Evolutionary conservation across 1,140 invertebrate species (phyloP).

Genomic region (Rhagoletis zephyria): DNA sequence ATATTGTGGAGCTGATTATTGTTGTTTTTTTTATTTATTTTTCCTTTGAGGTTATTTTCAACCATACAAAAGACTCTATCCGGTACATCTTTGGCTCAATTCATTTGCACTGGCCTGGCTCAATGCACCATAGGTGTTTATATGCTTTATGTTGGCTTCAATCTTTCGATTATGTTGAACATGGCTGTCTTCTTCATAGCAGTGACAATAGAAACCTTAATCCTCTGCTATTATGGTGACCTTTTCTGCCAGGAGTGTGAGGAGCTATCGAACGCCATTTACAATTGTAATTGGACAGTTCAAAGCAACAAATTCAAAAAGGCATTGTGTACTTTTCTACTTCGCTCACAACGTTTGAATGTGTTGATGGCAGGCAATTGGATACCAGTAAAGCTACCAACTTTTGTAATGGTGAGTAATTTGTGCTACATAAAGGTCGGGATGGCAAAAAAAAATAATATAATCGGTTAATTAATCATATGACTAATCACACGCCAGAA

Average conservation of each 20-base stretch:
- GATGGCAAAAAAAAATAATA: no score
- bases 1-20: neutral
- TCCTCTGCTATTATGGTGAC: conserved; percentile 65
- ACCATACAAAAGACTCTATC: conserved; percentile 59
- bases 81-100: conserved; percentile 61
- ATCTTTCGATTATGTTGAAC: conserved; percentile 53
- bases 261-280: conserved; percentile 58
- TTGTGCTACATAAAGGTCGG: neutral
- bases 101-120: conserved; percentile 60
- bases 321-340: conserved; percentile 60
- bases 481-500: no score
- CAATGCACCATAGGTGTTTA: conserved; percentile 61
- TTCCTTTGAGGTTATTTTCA: conserved; percentile 41
- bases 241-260: conserved; percentile 58
- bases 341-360: conserved; percentile 60
- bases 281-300: conserved; percentile 64
- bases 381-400: conserved; percentile 61
- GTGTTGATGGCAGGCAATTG: conserved; percentile 58
- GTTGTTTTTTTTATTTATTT: neutral
- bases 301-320: conserved; percentile 61
- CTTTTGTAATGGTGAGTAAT: conserved; percentile 60
- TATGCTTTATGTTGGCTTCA: conserved; percentile 57
- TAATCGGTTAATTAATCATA: no score
- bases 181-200: conserved; percentile 56
- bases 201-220: conserved; percentile 60